These are phyloP conservation scores for Acanthurus lineatus DNA, from an alignment of 2,797 vertebrate species.

Conservation along the genomic window DNA sequence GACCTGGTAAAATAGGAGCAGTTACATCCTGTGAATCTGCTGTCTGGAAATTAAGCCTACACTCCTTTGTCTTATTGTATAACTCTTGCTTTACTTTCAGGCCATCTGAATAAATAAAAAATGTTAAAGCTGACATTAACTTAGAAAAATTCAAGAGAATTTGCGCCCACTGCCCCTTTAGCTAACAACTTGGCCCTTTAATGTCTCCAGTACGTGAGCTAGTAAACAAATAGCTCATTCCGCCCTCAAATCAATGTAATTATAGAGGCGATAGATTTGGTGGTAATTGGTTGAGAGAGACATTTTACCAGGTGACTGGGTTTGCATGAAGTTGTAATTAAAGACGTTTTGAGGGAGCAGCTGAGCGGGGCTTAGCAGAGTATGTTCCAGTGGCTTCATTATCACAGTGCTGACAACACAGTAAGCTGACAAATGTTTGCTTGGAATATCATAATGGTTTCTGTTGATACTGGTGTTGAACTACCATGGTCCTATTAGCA, in stretches of 20 bases:
- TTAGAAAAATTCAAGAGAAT: neutral
- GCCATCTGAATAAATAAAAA: constrained; percentile 28
- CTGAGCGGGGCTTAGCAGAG: constrained; percentile 59
- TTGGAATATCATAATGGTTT: constrained; percentile 76
- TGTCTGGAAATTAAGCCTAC: neutral
- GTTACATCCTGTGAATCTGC: neutral
- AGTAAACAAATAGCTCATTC: constrained; percentile 64
- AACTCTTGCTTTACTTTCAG: neutral
- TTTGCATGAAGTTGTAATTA: constrained; percentile 76
- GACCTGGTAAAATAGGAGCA: neutral
- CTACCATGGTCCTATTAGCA: constrained; percentile 75
- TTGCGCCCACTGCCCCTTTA: constrained; percentile 22
- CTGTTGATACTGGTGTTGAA: constrained; percentile 73
- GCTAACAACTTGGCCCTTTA: constrained; percentile 33
- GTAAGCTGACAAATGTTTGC: constrained; percentile 83
- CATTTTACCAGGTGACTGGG: constrained; percentile 76
- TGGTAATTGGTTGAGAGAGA: constrained; percentile 78
- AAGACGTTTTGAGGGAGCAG: constrained; percentile 71
- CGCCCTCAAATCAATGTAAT: constrained; percentile 76
- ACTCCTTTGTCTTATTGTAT: neutral
- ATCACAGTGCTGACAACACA: constrained; percentile 75
- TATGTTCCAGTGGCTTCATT: constrained; percentile 73
- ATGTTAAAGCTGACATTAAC: constrained; percentile 1
- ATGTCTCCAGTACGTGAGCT: constrained; percentile 35
- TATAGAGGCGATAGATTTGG: constrained; percentile 72